A percentile compares a stretch with the other conserved stretches of the same genome.
Conservation (phyloP, 2,113 vertebrate species). For the Oncorhynchus tshawytscha region DNA sequence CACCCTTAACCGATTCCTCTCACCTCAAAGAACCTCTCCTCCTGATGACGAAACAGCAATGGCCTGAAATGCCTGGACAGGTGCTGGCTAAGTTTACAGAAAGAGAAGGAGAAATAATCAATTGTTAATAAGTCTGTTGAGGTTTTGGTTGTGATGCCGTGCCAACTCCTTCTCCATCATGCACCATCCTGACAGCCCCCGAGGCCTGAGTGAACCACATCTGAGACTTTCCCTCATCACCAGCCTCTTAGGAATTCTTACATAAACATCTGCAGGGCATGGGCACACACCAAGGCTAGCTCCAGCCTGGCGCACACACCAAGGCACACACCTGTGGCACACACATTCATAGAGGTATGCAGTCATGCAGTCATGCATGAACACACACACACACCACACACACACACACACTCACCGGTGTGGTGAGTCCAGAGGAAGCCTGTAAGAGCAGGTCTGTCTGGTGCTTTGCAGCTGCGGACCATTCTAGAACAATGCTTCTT, state of each 20-base stretch:
- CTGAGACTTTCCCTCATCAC: slow-evolving; percentile 32
- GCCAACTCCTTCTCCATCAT: neutral
- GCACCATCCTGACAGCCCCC: neutral
- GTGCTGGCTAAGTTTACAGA: too few species aligned
- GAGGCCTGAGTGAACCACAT: neutral
- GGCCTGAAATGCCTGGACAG: too few species aligned
- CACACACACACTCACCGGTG: neutral
- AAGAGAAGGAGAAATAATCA: too few species aligned
- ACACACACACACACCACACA: neutral
- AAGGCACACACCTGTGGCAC: slow-evolving; percentile 7
- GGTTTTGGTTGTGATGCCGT: neutral
- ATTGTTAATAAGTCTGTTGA: too few species aligned
- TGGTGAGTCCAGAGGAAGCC: neutral
- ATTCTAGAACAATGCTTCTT: too few species aligned
- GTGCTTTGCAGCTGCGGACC: neutral
- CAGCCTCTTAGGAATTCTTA: slow-evolving; percentile 28
- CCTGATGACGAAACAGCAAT: too few species aligned
- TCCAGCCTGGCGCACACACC: neutral
- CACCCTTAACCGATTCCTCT: too few species aligned
- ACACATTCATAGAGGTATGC: neutral
- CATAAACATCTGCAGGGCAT: slow-evolving; percentile 51
- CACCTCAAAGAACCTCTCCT: too few species aligned
- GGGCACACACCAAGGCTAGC: slow-evolving; percentile 11
- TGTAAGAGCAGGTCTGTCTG: slow-evolving; percentile 1
- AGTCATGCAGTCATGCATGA: neutral